These are phyloP conservation scores for Argya squamiceps DNA, from an alignment of 2,797 vertebrate species.

Conservation along the genomic window DNA sequence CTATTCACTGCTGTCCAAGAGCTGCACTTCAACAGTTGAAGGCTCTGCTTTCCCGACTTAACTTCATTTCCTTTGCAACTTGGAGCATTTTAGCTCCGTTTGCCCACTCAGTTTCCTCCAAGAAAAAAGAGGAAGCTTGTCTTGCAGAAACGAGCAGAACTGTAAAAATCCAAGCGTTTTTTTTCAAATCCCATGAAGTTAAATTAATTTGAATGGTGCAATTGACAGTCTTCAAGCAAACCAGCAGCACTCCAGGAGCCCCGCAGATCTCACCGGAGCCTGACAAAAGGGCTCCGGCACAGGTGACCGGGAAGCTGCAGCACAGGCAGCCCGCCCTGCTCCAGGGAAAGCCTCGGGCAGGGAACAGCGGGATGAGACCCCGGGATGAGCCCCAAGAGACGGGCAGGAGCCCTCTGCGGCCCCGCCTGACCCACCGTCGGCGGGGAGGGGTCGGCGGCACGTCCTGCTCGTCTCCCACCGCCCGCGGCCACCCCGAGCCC, in stretches of 20 bases:
- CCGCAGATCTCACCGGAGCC: background rate
- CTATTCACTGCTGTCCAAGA: background rate
- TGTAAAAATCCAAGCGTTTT: background rate
- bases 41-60: background rate
- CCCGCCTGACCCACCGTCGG: rapidly evolving
- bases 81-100: background rate
- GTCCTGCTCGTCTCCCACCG: background rate
- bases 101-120: background rate
- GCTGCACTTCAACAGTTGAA: background rate
- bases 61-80: background rate
- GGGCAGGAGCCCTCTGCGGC: background rate
- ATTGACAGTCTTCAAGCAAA: rapidly evolving
- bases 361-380: background rate
- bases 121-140: conserved; percentile 35
- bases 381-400: background rate
- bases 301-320: background rate
- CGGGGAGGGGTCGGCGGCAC: rapidly evolving
- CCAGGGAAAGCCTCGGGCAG: background rate
- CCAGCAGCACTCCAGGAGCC: background rate
- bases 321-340: background rate
- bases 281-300: background rate
- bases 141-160: background rate
- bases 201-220: background rate
- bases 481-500: background rate
- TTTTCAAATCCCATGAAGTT: background rate